Evolutionary conservation across 2,888 invertebrate genomes (phyloP), one percentile per base, ranked within the genome.

Genomic region (Meliscaeva auricollis): DNA sequence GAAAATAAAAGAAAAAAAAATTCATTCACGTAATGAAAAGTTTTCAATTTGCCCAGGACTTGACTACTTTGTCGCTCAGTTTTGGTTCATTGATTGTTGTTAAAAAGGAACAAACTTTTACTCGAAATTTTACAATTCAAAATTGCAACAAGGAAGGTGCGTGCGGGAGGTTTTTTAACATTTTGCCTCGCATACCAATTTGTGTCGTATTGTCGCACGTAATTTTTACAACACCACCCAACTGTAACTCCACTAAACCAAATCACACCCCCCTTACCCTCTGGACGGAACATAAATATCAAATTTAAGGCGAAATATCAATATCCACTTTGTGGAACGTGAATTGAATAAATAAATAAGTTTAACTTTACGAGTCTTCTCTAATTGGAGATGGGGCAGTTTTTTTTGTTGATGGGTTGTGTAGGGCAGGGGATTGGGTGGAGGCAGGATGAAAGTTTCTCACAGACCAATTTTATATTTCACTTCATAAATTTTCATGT

Each of bases 231-330:
- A 32, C 9, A 38, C 52, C 58, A 41, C 17, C 38, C 30, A 17
- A 60, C 56, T 7, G 11, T 38, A 38, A 38, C 9, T 1, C 3
- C 11, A 38, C 38, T 38, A 11, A 38, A 38, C 11, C 4, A 22
- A 15, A 15, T 9, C 8, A 26, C 15, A 2, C 2, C 32, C 50
- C 26, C 66, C 13, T 22, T 7, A 38, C 62, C n/a, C 48, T 15
- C 11, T 15, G 15, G 41, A 74, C 54, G 81, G 87, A 89, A 91
- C 91, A 92, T 92, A 92, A 91, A 91, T 92, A 91, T 91, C 90
- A 90, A 91, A 90, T 90, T 91, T 91, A 89, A 90, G 90, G 89
- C 91, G 91, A 92, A 92, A 92, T 92, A 92, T 92, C 92, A 92
- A 92, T 92, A 92, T 92, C 92, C 92, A 92, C 92, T 92, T 92